Conservation (phyloP, 2,888 invertebrate species). For the Dasypolia templi region DNA sequence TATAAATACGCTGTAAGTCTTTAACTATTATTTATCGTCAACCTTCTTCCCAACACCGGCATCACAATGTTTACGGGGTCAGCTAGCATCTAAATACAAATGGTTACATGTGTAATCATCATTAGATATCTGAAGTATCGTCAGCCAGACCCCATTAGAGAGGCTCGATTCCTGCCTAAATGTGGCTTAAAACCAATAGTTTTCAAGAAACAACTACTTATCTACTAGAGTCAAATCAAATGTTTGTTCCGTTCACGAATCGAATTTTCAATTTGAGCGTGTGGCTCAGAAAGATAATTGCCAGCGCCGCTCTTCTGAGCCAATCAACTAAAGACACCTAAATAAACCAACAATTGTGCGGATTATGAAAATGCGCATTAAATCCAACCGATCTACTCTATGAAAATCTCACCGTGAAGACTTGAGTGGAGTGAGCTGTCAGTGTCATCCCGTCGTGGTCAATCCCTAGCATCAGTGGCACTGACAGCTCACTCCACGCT, state of each 20-base stretch:
- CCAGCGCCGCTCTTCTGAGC: no score
- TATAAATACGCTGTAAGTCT: no score
- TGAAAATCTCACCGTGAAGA: neutral
- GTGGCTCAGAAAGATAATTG: neutral
- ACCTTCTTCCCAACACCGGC: no score
- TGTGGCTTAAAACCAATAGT: neutral
- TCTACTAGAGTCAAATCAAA: neutral
- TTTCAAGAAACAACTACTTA: neutral
- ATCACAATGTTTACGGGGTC: no score
- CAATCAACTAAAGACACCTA: neutral
- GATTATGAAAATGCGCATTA: slow-evolving; percentile 29
- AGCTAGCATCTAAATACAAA: no score
- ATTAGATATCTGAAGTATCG: no score
- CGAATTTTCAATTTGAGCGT: neutral
- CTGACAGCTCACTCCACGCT: neutral
- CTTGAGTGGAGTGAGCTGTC: neutral
- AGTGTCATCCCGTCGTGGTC: no score
- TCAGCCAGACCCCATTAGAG: no score
- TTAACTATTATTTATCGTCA: no score
- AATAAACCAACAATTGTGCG: neutral
- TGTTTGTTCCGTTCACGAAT: neutral
- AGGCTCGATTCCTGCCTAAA: neutral
- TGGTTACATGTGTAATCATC: no score
- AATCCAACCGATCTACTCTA: neutral
- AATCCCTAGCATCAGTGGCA: neutral